Conservation (phyloP, 1,140 invertebrate genomes). For the Microplitis demolitor region DNA sequence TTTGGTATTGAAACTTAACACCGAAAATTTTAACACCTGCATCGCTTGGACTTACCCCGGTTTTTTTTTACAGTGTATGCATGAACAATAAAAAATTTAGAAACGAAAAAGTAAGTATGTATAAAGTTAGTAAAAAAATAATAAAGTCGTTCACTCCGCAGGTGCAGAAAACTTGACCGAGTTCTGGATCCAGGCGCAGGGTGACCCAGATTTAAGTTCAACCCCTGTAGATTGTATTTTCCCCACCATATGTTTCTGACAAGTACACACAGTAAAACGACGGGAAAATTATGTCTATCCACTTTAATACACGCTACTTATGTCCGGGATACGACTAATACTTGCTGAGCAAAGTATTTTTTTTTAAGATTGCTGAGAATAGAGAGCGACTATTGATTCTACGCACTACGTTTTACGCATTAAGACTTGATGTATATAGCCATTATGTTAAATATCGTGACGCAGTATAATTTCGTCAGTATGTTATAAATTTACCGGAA, state of each 20-base stretch:
- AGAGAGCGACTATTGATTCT: no score
- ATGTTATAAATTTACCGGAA: no score
- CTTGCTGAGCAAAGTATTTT: no score
- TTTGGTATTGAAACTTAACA: no score
- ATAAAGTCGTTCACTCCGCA: constrained; percentile 39
- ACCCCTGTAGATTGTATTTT: constrained; percentile 19
- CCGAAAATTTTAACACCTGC: no score
- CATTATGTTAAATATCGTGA: not conserved
- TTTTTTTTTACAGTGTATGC: not conserved
- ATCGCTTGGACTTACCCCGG: no score
- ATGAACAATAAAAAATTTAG: constrained; percentile 7
- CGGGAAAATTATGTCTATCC: not conserved
- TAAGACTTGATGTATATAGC: not conserved
- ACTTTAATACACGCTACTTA: not conserved
- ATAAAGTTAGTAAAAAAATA: not conserved
- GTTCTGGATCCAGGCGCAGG: constrained; percentile 49
- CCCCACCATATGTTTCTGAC: not conserved
- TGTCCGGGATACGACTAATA: no score
- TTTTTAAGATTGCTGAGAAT: no score
- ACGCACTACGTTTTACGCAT: not conserved
- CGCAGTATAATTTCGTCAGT: not conserved
- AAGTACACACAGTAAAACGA: not conserved
- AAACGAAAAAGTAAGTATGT: not conserved
- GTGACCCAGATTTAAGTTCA: constrained; percentile 45
- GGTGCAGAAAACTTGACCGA: constrained; percentile 58